phyloP scores from a whole-genome alignment of 2,113 vertebrate genomes.

The Urocolius indicus region DNA sequence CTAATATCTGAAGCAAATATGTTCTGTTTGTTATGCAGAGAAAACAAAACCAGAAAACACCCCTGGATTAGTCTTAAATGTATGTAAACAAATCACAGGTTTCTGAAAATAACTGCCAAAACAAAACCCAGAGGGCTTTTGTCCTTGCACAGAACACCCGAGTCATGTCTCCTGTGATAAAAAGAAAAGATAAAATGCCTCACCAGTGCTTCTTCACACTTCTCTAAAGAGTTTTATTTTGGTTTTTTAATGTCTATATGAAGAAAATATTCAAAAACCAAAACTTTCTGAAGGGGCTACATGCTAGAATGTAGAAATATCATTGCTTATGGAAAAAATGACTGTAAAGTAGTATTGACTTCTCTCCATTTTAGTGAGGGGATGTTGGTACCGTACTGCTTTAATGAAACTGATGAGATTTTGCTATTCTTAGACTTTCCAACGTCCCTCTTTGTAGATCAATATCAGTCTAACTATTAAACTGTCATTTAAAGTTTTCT shows the following conservation, averaged over 20 bases:
- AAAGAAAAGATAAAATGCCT: background rate
- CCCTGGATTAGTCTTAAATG: background rate
- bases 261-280: background rate
- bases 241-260: background rate
- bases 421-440: background rate
- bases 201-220: background rate
- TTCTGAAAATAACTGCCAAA: background rate
- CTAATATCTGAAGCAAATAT: background rate
- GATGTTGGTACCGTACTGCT: background rate
- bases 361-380: background rate
- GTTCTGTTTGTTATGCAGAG: background rate
- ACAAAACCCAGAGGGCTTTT: background rate
- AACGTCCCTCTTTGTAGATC: background rate
- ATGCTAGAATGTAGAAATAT: background rate
- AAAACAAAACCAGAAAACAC: background rate
- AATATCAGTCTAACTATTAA: background rate
- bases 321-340: background rate
- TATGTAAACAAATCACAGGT: background rate
- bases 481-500: background rate
- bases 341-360: background rate
- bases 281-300: background rate
- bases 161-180: background rate
- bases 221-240: background rate
- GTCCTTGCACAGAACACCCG: background rate
- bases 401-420: background rate